phyloP scores from a whole-genome alignment of 2,888 invertebrate genomes.

The Coleophora flavipennella region DNA sequence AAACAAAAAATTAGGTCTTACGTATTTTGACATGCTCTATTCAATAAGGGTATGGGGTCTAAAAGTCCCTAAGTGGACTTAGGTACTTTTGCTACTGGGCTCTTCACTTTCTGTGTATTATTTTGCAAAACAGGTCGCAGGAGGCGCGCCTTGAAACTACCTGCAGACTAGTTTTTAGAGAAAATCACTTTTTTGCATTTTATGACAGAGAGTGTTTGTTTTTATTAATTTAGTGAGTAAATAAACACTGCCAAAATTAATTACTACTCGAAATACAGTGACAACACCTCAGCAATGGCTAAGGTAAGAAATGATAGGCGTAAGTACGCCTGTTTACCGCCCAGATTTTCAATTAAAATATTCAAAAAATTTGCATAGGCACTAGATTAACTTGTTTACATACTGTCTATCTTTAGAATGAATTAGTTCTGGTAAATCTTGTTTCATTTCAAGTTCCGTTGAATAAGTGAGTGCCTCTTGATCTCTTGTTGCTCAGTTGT shows the following conservation, averaged over 20 bases:
- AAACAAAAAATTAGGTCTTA: no score
- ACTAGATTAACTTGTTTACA: conserved; percentile 29
- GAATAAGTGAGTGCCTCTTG: no score
- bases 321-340: conserved; percentile 23
- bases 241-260: conserved; percentile 71
- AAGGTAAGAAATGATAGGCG: conserved; percentile 61
- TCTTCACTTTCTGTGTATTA: no score
- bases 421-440: conserved; percentile 2
- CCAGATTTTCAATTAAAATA: conserved; percentile 14
- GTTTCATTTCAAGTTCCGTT: conserved; percentile 3
- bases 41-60: no score
- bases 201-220: background rate
- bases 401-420: no score
- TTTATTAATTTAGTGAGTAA: conserved; percentile 6
- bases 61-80: no score
- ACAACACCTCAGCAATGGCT: conserved; percentile 77
- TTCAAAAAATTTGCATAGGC: conserved; percentile 35
- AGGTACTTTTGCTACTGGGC: no score
- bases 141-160: no score
- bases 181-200: background rate
- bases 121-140: no score
- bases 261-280: conserved; percentile 78
- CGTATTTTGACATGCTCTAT: no score
- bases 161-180: no score
- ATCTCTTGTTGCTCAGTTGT: background rate